These are phyloP conservation scores for Cephonodes hylas DNA, from an alignment of 2,888 invertebrate species.

Conservation along the genomic window DNA sequence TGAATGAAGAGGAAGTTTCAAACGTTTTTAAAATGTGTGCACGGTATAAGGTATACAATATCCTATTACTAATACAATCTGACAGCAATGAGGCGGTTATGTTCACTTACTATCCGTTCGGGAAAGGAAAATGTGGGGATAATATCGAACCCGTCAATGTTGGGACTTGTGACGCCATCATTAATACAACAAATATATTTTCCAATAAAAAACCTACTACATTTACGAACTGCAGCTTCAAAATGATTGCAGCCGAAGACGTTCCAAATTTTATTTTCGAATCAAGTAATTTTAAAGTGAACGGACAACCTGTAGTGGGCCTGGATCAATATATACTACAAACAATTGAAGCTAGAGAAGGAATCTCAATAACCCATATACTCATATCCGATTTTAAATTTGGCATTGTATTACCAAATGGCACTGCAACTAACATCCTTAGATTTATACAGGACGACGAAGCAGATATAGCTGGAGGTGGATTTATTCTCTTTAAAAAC, in stretches of 20 bases:
- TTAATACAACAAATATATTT: constrained; percentile 26
- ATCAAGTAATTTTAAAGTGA: constrained; percentile 33
- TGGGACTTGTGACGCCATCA: constrained; percentile 36
- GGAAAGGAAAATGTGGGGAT: constrained; percentile 43
- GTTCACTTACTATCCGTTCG: constrained; percentile 45
- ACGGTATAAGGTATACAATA: constrained; percentile 40
- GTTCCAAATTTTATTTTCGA: constrained; percentile 42
- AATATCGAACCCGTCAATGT: constrained; percentile 30
- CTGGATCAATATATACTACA: constrained; percentile 53
- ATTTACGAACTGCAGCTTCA: constrained; percentile 43
- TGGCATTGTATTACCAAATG: constrained; percentile 48
- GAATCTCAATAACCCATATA: constrained; percentile 37
- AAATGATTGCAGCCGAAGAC: constrained; percentile 40
- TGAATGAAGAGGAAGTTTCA: constrained; percentile 26
- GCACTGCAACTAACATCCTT: constrained; percentile 48
- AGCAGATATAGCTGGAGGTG: constrained; percentile 49
- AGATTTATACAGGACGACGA: constrained; percentile 36
- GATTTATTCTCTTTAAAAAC: constrained; percentile 47
- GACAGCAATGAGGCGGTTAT: constrained; percentile 23
- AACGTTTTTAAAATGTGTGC: constrained; percentile 36
- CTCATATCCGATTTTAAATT: constrained; percentile 25
- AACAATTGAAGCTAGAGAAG: constrained; percentile 40
- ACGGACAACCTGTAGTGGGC: constrained; percentile 36
- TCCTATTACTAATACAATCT: constrained; percentile 36
- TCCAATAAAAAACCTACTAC: constrained; percentile 22